Percentiles rank a stretch among this genome's conserved stretches.
Evolutionary conservation across 1,140 invertebrate species (phyloP).

Genomic region (Pseudachorutes palmiensis): DNA sequence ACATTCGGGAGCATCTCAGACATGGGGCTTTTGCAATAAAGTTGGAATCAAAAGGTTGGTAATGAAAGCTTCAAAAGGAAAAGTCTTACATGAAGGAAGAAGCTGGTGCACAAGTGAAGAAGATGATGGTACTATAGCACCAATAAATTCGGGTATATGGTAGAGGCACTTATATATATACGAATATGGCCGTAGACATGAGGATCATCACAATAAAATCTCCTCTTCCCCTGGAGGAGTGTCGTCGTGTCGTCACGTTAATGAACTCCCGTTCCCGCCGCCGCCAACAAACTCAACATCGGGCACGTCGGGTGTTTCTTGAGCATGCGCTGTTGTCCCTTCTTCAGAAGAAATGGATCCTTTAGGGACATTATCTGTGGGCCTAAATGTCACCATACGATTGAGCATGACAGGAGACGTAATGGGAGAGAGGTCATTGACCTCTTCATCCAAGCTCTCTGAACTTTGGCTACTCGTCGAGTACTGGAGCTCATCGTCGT

Average conservation of each 20-base stretch:
- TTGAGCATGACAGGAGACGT: background rate
- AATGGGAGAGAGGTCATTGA: background rate
- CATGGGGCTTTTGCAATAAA: too few species aligned
- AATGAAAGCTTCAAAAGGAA: too few species aligned
- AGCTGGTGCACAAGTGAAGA: too few species aligned
- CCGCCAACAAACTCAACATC: background rate
- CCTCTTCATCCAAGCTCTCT: background rate
- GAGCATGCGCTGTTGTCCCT: background rate
- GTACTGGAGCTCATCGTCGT: background rate
- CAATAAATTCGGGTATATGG: too few species aligned
- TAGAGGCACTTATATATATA: too few species aligned
- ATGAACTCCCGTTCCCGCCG: background rate
- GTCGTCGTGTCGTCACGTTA: background rate
- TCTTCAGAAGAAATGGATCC: background rate
- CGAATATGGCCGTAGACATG: too few species aligned
- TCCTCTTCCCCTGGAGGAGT: too few species aligned
- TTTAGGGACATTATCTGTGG: background rate
- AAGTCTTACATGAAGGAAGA: too few species aligned
- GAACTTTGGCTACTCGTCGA: background rate
- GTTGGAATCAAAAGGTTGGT: too few species aligned
- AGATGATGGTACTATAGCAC: too few species aligned
- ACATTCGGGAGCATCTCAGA: too few species aligned
- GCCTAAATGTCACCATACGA: background rate
- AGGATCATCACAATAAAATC: too few species aligned
- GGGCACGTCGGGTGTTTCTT: background rate